Percentiles rank a stretch among this genome's conserved stretches.
Evolutionary conservation across 2,797 vertebrate genomes (phyloP).

Genomic region (Scomberomorus guttatus): DNA sequence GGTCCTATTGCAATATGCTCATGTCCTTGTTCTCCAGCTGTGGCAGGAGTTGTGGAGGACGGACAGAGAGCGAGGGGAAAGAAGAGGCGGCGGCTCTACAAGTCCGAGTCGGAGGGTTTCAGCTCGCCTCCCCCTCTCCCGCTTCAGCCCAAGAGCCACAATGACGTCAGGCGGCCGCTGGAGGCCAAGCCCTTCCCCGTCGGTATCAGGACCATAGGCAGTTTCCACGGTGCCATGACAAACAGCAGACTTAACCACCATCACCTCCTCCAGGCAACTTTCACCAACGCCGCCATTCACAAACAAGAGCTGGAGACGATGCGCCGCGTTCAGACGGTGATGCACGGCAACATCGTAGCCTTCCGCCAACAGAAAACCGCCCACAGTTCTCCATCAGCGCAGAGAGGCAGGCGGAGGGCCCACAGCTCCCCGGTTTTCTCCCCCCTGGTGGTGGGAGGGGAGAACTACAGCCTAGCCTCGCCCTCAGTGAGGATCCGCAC

Average conservation of each 20-base stretch:
- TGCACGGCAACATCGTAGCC: slow-evolving; percentile 57
- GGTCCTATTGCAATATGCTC: not conserved
- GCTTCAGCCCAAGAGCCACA: slow-evolving; percentile 76
- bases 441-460: slow-evolving; percentile 82
- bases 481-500: slow-evolving; percentile 75
- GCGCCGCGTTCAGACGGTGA: slow-evolving; percentile 59
- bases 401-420: slow-evolving; percentile 76
- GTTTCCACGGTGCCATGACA: slow-evolving; percentile 79
- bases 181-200: slow-evolving; percentile 78
- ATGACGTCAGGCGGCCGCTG: slow-evolving; percentile 56
- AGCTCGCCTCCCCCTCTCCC: slow-evolving; percentile 54
- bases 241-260: slow-evolving; percentile 74
- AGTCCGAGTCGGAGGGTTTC: slow-evolving; percentile 83
- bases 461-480: slow-evolving; percentile 82
- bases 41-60: slow-evolving; percentile 61
- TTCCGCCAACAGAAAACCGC: slow-evolving; percentile 73
- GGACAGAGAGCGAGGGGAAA: slow-evolving; percentile 65
- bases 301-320: slow-evolving; percentile 62
- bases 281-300: slow-evolving; percentile 27
- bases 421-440: slow-evolving; percentile 82
- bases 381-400: slow-evolving; percentile 35
- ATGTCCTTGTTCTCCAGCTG: slow-evolving; percentile 15
- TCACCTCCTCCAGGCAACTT: slow-evolving; percentile 56
- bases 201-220: slow-evolving; percentile 75
- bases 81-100: slow-evolving; percentile 85